Percentiles rank a stretch among this genome's conserved stretches.
phyloP scores from a whole-genome alignment of 1,140 invertebrate genomes.

The Zaprionus capensis region DNA sequence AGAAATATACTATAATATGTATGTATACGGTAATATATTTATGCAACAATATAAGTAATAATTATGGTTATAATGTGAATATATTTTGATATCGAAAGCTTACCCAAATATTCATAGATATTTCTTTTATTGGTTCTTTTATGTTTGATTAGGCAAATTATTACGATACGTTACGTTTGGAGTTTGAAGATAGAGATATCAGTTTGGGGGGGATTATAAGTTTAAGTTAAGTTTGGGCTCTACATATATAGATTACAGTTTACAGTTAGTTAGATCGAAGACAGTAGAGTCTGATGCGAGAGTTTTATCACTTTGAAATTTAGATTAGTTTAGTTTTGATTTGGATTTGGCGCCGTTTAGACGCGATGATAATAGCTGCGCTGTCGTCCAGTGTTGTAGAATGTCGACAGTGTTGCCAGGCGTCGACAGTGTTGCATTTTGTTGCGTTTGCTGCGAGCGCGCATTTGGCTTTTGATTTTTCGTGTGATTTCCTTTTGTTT shows the following conservation, averaged over 20 bases:
- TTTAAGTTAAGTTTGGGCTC: constrained; percentile 35
- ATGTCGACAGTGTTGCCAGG: constrained; percentile 63
- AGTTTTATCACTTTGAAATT: constrained; percentile 31
- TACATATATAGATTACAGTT: constrained; percentile 31
- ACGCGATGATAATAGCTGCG: constrained; percentile 54
- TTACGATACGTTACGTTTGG: constrained; percentile 26
- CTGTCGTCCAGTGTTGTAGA: constrained; percentile 56
- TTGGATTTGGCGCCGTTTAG: constrained; percentile 22
- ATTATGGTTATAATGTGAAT: constrained; percentile 1
- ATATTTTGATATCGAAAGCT: constrained; percentile 33
- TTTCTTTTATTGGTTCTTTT: constrained; percentile 51
- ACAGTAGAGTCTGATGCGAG: constrained; percentile 8
- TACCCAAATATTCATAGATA: constrained; percentile 84
- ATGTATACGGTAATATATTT: no score
- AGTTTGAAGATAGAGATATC: neutral
- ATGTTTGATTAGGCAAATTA: constrained; percentile 54
- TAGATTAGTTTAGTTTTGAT: constrained; percentile 3
- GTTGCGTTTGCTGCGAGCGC: constrained; percentile 74
- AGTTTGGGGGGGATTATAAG: constrained; percentile 1
- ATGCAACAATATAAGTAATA: neutral
- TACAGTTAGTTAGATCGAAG: constrained; percentile 3
- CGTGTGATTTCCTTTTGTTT: constrained; percentile 23
- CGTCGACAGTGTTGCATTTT: constrained; percentile 74
- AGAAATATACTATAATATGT: no score
- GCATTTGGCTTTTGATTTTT: constrained; percentile 67